Conservation (phyloP, 2,113 vertebrate species). For the Azemiops feae region DNA sequence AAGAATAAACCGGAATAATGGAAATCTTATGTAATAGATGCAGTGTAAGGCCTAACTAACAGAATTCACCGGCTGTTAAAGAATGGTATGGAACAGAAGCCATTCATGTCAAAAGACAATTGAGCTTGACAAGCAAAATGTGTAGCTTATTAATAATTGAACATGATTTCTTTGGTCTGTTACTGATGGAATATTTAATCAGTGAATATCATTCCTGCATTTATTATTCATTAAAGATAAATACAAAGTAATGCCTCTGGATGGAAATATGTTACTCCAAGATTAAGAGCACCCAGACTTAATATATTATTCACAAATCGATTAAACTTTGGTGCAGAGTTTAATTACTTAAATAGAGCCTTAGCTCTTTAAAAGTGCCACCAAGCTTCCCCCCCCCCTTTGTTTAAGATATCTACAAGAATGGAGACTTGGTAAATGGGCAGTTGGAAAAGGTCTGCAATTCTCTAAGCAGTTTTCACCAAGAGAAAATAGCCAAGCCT, state of each 20-base stretch:
- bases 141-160: constrained; percentile 77
- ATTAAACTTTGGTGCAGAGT: constrained; percentile 68
- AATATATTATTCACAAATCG: constrained; percentile 74
- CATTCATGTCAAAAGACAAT: constrained; percentile 62
- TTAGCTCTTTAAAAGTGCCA: constrained; percentile 51
- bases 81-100: constrained; percentile 61
- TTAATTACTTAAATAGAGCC: constrained; percentile 62
- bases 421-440: neutral
- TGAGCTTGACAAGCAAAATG: constrained; percentile 68
- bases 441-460: neutral
- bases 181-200: constrained; percentile 81
- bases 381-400: neutral
- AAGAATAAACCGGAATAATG: neutral
- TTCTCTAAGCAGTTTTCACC: constrained; percentile 3
- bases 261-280: constrained; percentile 65
- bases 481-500: neutral
- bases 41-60: constrained; percentile 32
- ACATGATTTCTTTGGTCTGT: constrained; percentile 71
- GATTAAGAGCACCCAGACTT: constrained; percentile 64
- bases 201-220: constrained; percentile 75
- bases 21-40: neutral
- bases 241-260: constrained; percentile 69
- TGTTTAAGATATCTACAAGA: constrained; percentile 25
- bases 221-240: constrained; percentile 84
- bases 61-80: constrained; percentile 49